These are phyloP conservation scores for Radopholus similis DNA, from an alignment of 1,140 invertebrate species.

Conservation along the genomic window DNA sequence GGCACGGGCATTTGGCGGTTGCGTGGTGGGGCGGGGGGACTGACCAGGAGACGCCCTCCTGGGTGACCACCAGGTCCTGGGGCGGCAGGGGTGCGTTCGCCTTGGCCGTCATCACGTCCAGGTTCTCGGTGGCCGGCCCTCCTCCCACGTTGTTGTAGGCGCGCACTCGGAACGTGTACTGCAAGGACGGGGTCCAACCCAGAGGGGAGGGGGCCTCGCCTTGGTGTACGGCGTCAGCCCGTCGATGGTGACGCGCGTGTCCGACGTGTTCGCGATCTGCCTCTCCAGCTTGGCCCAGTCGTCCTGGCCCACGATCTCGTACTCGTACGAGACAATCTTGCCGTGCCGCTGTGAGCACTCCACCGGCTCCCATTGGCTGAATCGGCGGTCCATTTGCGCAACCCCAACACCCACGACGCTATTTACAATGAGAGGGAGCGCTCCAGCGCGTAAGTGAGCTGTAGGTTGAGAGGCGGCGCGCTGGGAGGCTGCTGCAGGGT, in stretches of 20 bases:
- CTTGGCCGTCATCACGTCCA: conserved; percentile 60
- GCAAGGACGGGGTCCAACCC: neutral
- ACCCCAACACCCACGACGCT: no score
- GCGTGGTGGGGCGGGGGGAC: neutral
- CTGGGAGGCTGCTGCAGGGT: conserved; percentile 57
- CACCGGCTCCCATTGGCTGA: conserved; percentile 48
- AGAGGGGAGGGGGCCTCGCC: neutral
- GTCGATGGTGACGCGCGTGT: conserved; percentile 55
- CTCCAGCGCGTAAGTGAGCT: conserved; percentile 56
- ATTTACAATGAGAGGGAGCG: conserved; percentile 57
- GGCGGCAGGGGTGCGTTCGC: conserved; percentile 58
- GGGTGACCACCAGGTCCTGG: conserved; percentile 59
- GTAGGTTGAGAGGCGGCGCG: conserved; percentile 56
- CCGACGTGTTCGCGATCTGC: conserved; percentile 60
- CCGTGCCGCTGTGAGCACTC: conserved; percentile 59
- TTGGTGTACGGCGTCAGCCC: conserved; percentile 58
- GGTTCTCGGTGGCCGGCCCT: conserved; percentile 59
- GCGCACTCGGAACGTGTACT: conserved; percentile 44
- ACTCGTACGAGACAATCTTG: conserved; percentile 58
- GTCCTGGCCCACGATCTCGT: conserved; percentile 58
- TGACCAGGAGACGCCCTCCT: conserved; percentile 45
- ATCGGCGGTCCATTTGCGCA: no score
- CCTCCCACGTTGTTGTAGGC: conserved; percentile 58
- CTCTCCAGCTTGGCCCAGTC: conserved; percentile 59
- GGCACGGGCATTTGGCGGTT: neutral